Percentiles rank a stretch among this genome's conserved stretches.
These are phyloP conservation scores for Rhaphigaster nebulosa DNA, from an alignment of 2,888 invertebrate genomes.

Conservation along the genomic window DNA sequence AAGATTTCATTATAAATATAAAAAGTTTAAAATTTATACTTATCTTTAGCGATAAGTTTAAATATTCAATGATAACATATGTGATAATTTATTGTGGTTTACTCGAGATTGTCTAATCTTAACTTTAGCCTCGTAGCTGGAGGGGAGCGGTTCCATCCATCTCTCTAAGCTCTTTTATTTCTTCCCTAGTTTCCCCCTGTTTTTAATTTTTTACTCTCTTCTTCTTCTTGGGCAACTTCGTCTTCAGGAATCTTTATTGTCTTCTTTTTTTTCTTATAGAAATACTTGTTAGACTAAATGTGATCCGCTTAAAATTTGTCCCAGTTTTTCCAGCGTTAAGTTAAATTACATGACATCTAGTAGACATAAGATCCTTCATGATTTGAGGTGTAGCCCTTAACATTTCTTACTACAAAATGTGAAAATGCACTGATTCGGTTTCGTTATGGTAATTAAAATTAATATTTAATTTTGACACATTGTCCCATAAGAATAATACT, in stretches of 20 bases:
- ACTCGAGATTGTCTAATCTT: neutral
- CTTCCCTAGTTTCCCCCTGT: neutral
- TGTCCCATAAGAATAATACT: no score
- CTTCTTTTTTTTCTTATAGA: neutral
- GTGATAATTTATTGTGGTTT: neutral
- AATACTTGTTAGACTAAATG: neutral
- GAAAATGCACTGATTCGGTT: no score
- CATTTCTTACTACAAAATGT: no score
- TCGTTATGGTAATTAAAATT: no score
- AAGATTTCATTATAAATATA: no score
- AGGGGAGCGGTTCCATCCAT: neutral
- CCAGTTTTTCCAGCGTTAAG: neutral
- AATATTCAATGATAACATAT: neutral
- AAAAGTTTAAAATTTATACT: no score
- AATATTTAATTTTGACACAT: no score
- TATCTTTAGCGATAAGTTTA: no score
- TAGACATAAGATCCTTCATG: no score
- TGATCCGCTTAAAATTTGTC: neutral
- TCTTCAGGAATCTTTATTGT: neutral
- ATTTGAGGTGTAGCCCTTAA: no score
- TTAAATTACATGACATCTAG: neutral
- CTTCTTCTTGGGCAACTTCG: neutral
- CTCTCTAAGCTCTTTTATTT: neutral
- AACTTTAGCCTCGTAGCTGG: neutral
- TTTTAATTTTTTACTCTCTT: slow-evolving; percentile 12